Conservation (phyloP, 2,888 invertebrate genomes). For the Cynaeus angustus region DNA sequence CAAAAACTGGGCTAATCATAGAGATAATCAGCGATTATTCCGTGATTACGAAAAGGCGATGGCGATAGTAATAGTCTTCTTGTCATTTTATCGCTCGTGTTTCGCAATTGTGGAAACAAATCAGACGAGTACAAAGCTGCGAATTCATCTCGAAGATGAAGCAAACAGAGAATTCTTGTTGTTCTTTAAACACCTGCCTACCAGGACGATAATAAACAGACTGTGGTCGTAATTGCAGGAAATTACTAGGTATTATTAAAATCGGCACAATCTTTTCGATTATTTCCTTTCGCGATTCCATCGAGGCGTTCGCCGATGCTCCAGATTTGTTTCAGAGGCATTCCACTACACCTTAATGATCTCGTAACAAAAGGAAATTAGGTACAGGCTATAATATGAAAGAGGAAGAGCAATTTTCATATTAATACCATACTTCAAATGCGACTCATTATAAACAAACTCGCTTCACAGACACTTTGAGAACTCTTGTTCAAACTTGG, state of each 20-base stretch:
- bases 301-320: constrained; percentile 13
- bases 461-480: constrained; percentile 1
- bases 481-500: background rate
- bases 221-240: constrained; percentile 49
- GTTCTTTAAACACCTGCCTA: constrained; percentile 46
- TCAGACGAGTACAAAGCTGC: constrained; percentile 19
- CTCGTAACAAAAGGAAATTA: constrained; percentile 19
- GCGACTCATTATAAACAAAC: constrained; percentile 6
- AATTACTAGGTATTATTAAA: constrained; percentile 47
- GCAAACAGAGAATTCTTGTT: constrained; percentile 20
- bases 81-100: constrained; percentile 1
- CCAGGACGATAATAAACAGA: constrained; percentile 45
- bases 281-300: constrained; percentile 23
- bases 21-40: constrained; percentile 30
- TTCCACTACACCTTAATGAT: constrained; percentile 12
- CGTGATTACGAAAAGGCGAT: constrained; percentile 28
- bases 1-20: constrained; percentile 41
- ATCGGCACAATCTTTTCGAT: constrained; percentile 39
- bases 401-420: constrained; percentile 15
- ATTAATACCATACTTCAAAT: constrained; percentile 9
- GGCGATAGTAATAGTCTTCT: constrained; percentile 1
- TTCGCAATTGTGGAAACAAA: background rate
- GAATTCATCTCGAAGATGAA: constrained; percentile 7
- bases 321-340: constrained; percentile 12
- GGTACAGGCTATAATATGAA: constrained; percentile 10